Conservation (phyloP, 1,140 invertebrate genomes). For the Temnothorax longispinosus region DNA sequence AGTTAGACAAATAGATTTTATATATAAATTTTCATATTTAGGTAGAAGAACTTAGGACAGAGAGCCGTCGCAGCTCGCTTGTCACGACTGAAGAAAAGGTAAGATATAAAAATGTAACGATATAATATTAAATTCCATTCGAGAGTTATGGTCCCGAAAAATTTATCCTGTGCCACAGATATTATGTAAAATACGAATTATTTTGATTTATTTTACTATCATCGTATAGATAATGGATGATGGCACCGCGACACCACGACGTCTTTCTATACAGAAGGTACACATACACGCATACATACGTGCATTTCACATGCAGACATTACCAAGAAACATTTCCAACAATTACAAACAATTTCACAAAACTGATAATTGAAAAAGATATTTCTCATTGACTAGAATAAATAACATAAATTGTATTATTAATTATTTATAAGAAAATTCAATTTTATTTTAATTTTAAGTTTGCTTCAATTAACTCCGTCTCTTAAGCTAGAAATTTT, state of each 20-base stretch:
- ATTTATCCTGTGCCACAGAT: neutral
- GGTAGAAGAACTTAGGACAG: slow-evolving; percentile 82
- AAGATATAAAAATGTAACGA: slow-evolving; percentile 1
- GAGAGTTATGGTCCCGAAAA: neutral
- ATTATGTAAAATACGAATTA: neutral
- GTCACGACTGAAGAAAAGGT: slow-evolving; percentile 82
- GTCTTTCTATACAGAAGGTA: slow-evolving; percentile 81
- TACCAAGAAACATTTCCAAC: neutral
- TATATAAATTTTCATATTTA: slow-evolving; percentile 15
- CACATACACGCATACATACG: slow-evolving; percentile 35
- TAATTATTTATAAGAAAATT: no score
- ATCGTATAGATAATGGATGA: slow-evolving; percentile 68
- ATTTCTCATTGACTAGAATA: neutral
- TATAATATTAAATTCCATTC: neutral
- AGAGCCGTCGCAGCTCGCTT: slow-evolving; percentile 83
- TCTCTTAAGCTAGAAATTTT: neutral
- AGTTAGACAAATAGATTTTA: neutral
- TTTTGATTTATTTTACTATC: slow-evolving; percentile 21
- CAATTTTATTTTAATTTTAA: neutral
- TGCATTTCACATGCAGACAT: neutral
- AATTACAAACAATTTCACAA: slow-evolving; percentile 10
- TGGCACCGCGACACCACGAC: slow-evolving; percentile 75
- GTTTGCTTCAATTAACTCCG: neutral
- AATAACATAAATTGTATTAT: neutral
- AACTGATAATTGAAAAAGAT: neutral